A percentile compares a stretch with the other conserved stretches of the same genome.
Conservation (phyloP, 2,888 invertebrate species). For the Lomographa bimaculata region DNA sequence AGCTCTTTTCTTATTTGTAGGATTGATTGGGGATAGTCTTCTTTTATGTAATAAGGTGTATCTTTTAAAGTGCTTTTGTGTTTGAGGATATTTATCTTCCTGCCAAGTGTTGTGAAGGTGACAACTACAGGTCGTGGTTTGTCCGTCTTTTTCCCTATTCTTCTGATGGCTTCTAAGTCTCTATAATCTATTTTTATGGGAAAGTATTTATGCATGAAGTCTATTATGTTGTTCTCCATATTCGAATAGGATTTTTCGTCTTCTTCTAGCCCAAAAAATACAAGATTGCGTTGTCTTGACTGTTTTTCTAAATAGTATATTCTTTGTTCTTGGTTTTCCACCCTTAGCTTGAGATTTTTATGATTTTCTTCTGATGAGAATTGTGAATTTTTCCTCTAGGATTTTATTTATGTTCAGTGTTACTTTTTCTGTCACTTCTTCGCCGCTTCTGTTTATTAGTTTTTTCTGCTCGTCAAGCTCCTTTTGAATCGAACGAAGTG, state of each 20-base stretch:
- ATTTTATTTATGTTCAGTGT: background rate
- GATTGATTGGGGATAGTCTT: slow-evolving; percentile 21
- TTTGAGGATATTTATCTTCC: slow-evolving; percentile 23
- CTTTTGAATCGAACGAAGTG: too few relatives aligned
- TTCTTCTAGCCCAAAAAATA: slow-evolving; percentile 26
- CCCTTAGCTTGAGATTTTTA: slow-evolving; percentile 6
- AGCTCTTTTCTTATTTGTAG: slow-evolving; percentile 25
- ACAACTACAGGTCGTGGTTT: slow-evolving; percentile 22
- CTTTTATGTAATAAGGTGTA: slow-evolving; percentile 21
- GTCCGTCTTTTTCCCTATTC: slow-evolving; percentile 25
- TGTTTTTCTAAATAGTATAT: slow-evolving; percentile 22
- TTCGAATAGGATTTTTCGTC: slow-evolving; percentile 14
- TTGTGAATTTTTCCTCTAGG: background rate
- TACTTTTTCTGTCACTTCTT: too few relatives aligned
- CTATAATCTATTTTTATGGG: slow-evolving; percentile 15
- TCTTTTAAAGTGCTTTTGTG: slow-evolving; percentile 20
- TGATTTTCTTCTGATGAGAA: slow-evolving; percentile 11
- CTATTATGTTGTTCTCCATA: slow-evolving; percentile 13
- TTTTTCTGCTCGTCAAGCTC: too few relatives aligned
- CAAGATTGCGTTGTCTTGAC: slow-evolving; percentile 17
- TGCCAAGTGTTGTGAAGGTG: slow-evolving; percentile 23
- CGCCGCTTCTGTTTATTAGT: too few relatives aligned
- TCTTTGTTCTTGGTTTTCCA: slow-evolving; percentile 14
- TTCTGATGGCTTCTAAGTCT: slow-evolving; percentile 20
- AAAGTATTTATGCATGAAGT: slow-evolving; percentile 17